Conservation (phyloP, 2,797 vertebrate genomes). For the Coregonus ussuriensis region DNA sequence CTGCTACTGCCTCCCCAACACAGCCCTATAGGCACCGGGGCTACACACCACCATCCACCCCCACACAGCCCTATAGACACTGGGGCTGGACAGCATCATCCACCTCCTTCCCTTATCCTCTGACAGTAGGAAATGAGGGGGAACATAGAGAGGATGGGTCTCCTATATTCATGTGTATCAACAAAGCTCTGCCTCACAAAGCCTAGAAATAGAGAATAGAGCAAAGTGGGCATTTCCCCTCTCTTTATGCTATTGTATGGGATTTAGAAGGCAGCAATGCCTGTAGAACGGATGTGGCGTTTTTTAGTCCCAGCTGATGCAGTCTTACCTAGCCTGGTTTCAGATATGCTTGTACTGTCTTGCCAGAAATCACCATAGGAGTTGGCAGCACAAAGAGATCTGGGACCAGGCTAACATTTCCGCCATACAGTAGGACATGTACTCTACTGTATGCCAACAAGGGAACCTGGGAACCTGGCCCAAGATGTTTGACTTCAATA, state of each 20-base stretch:
- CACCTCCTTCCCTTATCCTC: constrained; percentile 9
- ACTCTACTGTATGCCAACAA: background rate
- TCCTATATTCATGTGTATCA: constrained; percentile 34
- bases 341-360: too few species aligned
- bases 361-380: too few species aligned
- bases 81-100: constrained; percentile 25
- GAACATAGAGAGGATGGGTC: constrained; percentile 18
- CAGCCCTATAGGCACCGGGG: background rate
- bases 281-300: background rate
- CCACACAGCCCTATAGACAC: too few species aligned
- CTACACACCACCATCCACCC: background rate
- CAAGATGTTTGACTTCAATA: background rate
- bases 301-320: background rate
- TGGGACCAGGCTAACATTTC: background rate
- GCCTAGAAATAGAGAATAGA: background rate
- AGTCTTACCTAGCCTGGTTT: too few species aligned
- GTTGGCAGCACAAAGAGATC: too few species aligned
- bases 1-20: background rate
- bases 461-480: background rate
- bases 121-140: constrained; percentile 41
- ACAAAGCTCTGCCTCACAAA: constrained; percentile 1
- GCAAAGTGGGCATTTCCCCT: too few species aligned
- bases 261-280: background rate
- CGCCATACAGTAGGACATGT: background rate
- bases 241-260: too few species aligned